Base-by-base conservation (phyloP, 2,888 invertebrate genomes). In the Pheosia tremula region DNA sequence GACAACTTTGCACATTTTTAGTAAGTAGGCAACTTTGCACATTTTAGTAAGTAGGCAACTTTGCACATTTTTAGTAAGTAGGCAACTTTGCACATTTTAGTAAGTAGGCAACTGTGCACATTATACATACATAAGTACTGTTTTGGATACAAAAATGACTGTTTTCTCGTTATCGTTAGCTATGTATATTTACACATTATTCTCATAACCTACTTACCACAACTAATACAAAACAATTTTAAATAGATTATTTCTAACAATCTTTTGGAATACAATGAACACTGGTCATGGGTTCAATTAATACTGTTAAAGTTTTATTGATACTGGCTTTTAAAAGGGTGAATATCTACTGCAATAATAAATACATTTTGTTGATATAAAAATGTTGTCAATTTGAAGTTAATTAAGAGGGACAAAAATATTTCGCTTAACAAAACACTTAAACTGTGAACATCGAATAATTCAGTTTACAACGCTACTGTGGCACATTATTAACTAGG, bases 401-500 rank as follows among this genome's bases (percentile, higher is more conserved):
- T 41, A 41, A 7, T 41, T 24, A 24, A 24, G 41, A 7, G 41
- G 8, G 43, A 45, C 43, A 45, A 45, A 45, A 45, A 45, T 24
- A 24, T 24, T 24, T 24, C 24, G 24, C 2, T 24, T 24, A 41
- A 5, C 41, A 41, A 7, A 9, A 43, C 43, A 8, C 10, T n/a
- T 2, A n/a, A 47, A n/a, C 47, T 47, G 5, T 47, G 47, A 47
- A 47, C 47, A n/a, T 47, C 5, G n/a, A n/a, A 47, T 47, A 47
- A n/a, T n/a, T 47, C 3, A n/a, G 5, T n/a, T 4, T 47, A 47
- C 11, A 47, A 9, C 43, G n/a, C n/a, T n/a, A 45, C 10, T 66
- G 74, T 76, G 77, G 76, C 76, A 76, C 75, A 74, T 61, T 63
- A 66, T 64, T 58, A 58, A 69, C 62, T 69, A 69, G 50, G 60